Percentiles rank a stretch among this genome's conserved stretches.
phyloP scores from a whole-genome alignment of 2,888 invertebrate species.

The Polietes domitor region DNA sequence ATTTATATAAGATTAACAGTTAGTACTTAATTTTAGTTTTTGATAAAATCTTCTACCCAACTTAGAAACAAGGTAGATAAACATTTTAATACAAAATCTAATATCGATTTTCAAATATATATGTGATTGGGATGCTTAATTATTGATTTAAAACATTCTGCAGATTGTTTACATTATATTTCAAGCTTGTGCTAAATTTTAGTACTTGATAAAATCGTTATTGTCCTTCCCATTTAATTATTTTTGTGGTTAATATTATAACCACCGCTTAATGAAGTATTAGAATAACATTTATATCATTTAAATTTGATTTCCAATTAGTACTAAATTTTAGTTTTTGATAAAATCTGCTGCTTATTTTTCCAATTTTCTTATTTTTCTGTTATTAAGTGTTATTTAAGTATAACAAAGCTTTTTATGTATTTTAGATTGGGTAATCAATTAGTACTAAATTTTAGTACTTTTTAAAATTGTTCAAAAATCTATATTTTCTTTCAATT shows the following conservation, averaged over 20 bases:
- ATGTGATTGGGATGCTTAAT: too few relatives aligned
- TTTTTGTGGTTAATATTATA: too few relatives aligned
- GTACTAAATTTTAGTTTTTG: neutral
- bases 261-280: too few relatives aligned
- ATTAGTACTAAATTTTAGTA: conserved; percentile 18
- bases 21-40: neutral
- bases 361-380: too few relatives aligned
- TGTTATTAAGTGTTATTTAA: too few relatives aligned
- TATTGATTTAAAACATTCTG: too few relatives aligned
- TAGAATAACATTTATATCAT: neutral
- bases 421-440: too few relatives aligned
- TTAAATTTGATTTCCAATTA: neutral
- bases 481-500: neutral
- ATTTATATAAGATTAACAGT: neutral
- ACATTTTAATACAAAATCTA: too few relatives aligned
- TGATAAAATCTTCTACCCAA: neutral
- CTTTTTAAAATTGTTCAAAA: neutral
- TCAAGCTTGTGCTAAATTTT: neutral
- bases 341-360: neutral
- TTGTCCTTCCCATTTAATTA: too few relatives aligned
- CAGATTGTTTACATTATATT: neutral
- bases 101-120: too few relatives aligned
- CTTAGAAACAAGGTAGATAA: too few relatives aligned
- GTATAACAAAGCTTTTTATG: neutral
- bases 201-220: neutral